Evolutionary conservation across 2,888 invertebrate genomes (phyloP).

Genomic region (Eupeodes latifasciatus): DNA sequence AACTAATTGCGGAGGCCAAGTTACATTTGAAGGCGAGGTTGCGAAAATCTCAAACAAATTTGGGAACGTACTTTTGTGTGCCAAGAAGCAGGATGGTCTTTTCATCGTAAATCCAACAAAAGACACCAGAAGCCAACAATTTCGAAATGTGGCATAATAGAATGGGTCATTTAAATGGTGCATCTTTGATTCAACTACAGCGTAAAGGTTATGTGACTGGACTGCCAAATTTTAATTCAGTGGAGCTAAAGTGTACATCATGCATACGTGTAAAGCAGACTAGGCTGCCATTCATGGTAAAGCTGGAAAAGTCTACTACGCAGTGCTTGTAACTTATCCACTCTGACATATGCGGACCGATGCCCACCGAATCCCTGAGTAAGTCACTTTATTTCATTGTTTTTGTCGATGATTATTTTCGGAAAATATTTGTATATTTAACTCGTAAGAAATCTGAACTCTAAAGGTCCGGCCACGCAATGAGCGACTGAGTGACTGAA

Average conservation of each 20-base stretch:
- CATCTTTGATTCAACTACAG: no score
- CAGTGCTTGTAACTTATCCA: slow-evolving; percentile 23
- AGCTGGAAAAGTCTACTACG: not conserved
- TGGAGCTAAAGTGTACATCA: not conserved
- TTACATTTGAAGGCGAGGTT: not conserved
- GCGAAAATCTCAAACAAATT: not conserved
- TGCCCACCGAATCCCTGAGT: slow-evolving; percentile 35
- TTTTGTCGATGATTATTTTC: not conserved
- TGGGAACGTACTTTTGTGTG: no score
- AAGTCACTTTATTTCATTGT: slow-evolving; percentile 28
- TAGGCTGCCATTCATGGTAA: no score
- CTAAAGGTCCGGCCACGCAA: no score
- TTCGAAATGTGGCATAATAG: slow-evolving; percentile 8
- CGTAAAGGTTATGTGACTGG: no score
- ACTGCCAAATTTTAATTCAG: not conserved
- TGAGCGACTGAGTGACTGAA: no score
- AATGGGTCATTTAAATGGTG: not conserved
- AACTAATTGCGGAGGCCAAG: not conserved
- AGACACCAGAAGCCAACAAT: not conserved
- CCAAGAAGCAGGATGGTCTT: no score
- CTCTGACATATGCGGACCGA: not conserved
- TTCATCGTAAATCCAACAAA: no score
- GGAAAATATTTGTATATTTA: slow-evolving; percentile 4
- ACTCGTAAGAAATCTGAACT: no score
- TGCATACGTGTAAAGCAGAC: not conserved